Evolutionary conservation across 2,113 vertebrate species (phyloP).

Genomic region (Hyperoodon ampullatus): DNA sequence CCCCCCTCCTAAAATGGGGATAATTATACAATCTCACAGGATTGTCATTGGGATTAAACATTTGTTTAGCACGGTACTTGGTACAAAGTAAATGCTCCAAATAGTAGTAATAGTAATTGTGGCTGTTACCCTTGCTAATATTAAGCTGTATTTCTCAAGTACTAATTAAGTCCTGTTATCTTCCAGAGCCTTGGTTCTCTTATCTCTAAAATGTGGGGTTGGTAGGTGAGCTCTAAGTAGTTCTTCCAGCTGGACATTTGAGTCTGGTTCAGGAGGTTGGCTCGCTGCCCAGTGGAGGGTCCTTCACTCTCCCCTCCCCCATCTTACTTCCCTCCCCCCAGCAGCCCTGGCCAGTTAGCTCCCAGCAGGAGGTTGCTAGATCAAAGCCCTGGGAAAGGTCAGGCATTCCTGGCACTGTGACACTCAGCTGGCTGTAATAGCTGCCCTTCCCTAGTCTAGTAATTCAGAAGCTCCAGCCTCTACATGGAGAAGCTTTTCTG

Average conservation of each 20-base stretch:
- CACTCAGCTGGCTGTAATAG: slow-evolving; percentile 68
- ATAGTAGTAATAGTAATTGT: slow-evolving; percentile 2
- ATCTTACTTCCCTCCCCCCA: not conserved
- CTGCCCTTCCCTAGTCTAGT: slow-evolving; percentile 69
- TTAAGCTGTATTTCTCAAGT: slow-evolving; percentile 45
- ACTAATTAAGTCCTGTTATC: slow-evolving; percentile 55
- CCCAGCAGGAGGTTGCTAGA: slow-evolving; percentile 79
- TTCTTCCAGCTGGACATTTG: not conserved
- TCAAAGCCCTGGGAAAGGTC: slow-evolving; percentile 86
- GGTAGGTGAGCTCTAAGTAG: not conserved
- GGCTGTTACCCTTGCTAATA: slow-evolving; percentile 33
- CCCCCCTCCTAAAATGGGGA: not conserved
- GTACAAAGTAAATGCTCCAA: not conserved
- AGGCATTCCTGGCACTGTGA: slow-evolving; percentile 81
- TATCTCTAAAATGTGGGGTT: slow-evolving; percentile 22
- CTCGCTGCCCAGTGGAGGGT: not conserved
- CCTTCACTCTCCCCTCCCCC: not conserved
- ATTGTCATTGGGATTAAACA: not conserved
- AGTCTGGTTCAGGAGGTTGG: not conserved
- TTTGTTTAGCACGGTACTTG: not conserved
- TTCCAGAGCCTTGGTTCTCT: slow-evolving; percentile 23
- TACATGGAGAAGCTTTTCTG: slow-evolving; percentile 69
- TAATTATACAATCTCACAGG: not conserved
- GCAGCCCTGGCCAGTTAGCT: slow-evolving; percentile 69
- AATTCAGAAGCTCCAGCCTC: slow-evolving; percentile 27